Base-by-base conservation (phyloP, 2,888 invertebrate species). In the Drosophila parthenogenetica region DNA sequence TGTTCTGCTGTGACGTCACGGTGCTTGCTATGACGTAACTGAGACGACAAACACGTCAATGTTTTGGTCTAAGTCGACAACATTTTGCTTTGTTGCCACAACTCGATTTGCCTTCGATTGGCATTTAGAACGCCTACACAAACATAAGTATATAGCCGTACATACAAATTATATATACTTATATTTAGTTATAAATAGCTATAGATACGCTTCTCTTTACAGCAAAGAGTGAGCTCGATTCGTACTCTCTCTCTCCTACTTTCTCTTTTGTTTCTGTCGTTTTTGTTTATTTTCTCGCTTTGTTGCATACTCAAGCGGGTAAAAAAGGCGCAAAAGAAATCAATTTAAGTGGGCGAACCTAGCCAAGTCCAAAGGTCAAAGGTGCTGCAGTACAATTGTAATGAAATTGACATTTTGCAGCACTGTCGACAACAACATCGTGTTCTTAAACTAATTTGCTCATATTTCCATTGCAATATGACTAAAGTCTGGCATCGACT, bases 351-450 rank as follows among this genome's bases (percentile, higher is more conserved):
- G 65, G 58, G 69, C 78, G 60, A 40, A 37, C 5, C 39, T 11
- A 35, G 49, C 5, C 32, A 7, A 14, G 39, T 53, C 19, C 50
- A 82, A 80, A 80, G 72, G 80, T 82, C 80, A 71, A 82, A 80
- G 86, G 76, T 86, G 59, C 67, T 22, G 54, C 58, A 16, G 25
- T 42, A 39, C 63, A 75, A 46, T 60, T 59, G 51, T 66, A 75
- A 59, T 69, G 59, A 43, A 69, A 67, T 67, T 82, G 76, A 61
- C 86, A 79, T 83, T 83, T 79, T 61, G 64, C 77, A 62, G 46
- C 10, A 42, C n/a, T 43, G 57, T 43, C 61, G 39, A 45, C 64
- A 14, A 5, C 39, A 32, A 8, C 57, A 14, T 0, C 43, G 32
- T 40, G 50, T 48, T 10, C 51, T 73, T 43, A 11, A 43, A 68